These are phyloP conservation scores for Drymonia ruficornis DNA, from an alignment of 2,888 invertebrate genomes.

Conservation along the genomic window DNA sequence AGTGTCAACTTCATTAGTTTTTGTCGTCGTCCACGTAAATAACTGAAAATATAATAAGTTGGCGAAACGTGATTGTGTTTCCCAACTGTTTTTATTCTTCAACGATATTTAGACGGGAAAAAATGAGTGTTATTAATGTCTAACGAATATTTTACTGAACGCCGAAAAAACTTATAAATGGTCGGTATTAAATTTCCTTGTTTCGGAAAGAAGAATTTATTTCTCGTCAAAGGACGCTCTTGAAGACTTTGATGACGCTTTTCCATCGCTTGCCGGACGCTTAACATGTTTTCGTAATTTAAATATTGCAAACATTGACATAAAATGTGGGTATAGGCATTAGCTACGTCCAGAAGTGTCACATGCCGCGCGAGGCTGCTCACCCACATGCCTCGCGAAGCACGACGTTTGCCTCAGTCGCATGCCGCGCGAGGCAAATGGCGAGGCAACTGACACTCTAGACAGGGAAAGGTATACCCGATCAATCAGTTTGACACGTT, in stretches of 20 bases:
- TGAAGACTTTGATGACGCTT: constrained; percentile 35
- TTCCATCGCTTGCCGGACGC: constrained; percentile 23
- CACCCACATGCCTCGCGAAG: no score
- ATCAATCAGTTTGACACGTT: no score
- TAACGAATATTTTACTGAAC: constrained; percentile 51
- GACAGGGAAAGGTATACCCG: no score
- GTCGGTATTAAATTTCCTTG: constrained; percentile 46
- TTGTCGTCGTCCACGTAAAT: constrained; percentile 24
- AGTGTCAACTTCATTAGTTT: constrained; percentile 34
- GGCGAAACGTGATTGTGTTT: constrained; percentile 43
- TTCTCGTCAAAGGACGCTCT: constrained; percentile 46
- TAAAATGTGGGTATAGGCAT: no score
- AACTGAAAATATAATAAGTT: constrained; percentile 41
- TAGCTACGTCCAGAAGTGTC: no score
- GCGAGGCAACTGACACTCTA: no score
- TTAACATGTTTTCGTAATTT: constrained; percentile 3
- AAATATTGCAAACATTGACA: no score
- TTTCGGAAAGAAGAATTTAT: constrained; percentile 48
- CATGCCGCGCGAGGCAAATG: no score
- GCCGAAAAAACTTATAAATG: constrained; percentile 50
- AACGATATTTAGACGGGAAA: constrained; percentile 37
- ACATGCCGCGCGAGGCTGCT: no score
- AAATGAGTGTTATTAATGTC: constrained; percentile 51
- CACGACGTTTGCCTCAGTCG: no score
- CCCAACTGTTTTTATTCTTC: constrained; percentile 36